phyloP scores from a whole-genome alignment of 2,113 vertebrate species.

The Rattus rattus region DNA sequence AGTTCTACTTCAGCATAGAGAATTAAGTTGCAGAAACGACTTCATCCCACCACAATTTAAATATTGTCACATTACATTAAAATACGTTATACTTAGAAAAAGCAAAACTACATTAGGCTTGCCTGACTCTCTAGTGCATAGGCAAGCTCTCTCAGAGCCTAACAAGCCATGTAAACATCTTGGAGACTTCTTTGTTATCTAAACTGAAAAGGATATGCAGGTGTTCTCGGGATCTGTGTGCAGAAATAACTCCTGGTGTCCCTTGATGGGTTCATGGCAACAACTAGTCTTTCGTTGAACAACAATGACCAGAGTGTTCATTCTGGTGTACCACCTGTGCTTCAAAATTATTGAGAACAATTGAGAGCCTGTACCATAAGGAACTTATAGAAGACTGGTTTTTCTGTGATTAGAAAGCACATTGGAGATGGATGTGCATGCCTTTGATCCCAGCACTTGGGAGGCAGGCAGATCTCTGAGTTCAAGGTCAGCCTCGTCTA shows the following conservation, averaged over 20 bases:
- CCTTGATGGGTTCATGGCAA: background rate
- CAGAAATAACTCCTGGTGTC: conserved; percentile 57
- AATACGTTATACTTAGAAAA: conserved; percentile 61
- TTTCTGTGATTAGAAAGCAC: conserved; percentile 23
- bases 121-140: conserved; percentile 64
- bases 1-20: conserved; percentile 66
- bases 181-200: conserved; percentile 74
- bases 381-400: conserved; percentile 23
- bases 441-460: no score
- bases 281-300: background rate
- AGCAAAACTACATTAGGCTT: conserved; percentile 69
- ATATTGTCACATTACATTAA: conserved; percentile 63
- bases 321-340: background rate
- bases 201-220: conserved; percentile 58
- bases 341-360: conserved; percentile 18
- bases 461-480: no score
- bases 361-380: background rate
- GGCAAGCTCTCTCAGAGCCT: background rate
- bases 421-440: background rate
- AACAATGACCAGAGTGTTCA: background rate
- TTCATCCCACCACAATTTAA: conserved; percentile 44
- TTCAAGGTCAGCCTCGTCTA: no score
- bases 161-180: conserved; percentile 57
- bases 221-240: conserved; percentile 60
- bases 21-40: conserved; percentile 78